Evolutionary conservation across 2,888 invertebrate species (phyloP).

Genomic region (Xanthorhoe spadicearia): DNA sequence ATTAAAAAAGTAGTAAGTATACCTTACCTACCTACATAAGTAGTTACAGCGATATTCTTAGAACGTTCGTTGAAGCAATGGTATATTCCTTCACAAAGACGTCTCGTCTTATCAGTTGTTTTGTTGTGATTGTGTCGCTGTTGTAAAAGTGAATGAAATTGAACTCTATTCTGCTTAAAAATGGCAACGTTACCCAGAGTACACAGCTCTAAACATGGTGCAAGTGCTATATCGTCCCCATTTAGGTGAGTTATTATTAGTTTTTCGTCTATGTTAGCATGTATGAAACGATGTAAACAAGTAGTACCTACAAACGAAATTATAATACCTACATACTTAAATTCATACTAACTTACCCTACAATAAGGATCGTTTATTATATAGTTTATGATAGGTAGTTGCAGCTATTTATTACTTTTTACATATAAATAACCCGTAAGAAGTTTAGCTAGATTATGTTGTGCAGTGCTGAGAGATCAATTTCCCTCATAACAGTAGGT

Average conservation of each 20-base stretch:
- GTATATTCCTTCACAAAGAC: constrained; percentile 11
- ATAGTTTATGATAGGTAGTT: neutral
- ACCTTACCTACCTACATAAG: no score
- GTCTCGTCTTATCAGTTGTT: constrained; percentile 29
- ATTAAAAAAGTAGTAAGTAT: constrained; percentile 2
- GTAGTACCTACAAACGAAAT: neutral
- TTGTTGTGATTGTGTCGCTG: constrained; percentile 33
- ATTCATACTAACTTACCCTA: no score
- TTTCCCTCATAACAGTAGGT: no score
- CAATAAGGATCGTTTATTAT: neutral
- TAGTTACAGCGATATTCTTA: constrained; percentile 18
- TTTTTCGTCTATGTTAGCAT: constrained; percentile 13
- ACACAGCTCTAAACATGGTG: constrained; percentile 70
- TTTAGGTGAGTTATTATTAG: constrained; percentile 68
- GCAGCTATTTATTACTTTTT: neutral
- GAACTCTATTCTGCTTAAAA: constrained; percentile 41
- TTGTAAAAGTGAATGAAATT: constrained; percentile 40
- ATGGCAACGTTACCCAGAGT: constrained; percentile 81
- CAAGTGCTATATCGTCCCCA: constrained; percentile 64
- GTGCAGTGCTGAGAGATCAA: no score
- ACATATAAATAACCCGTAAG: no score
- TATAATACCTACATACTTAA: neutral
- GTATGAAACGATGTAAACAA: constrained; percentile 6
- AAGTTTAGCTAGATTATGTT: no score
- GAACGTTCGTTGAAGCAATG: constrained; percentile 16